Percentiles rank a stretch among this genome's conserved stretches.
phyloP scores from a whole-genome alignment of 2,888 invertebrate species.

The Cheilosia urbana region DNA sequence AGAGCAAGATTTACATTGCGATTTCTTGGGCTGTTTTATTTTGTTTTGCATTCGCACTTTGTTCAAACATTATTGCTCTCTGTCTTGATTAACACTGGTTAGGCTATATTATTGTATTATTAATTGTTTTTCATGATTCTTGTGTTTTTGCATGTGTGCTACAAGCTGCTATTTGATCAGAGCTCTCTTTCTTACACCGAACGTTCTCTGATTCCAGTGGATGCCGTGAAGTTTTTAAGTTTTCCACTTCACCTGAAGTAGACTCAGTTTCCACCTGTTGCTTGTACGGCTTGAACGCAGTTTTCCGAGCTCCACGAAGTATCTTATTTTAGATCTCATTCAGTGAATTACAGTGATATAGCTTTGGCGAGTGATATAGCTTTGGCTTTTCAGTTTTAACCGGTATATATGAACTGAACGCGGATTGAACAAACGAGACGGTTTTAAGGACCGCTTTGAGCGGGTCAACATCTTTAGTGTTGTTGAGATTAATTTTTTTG shows the following conservation, averaged over 20 bases:
- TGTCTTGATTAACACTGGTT: slow-evolving; percentile 59
- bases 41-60: slow-evolving; percentile 26
- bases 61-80: slow-evolving; percentile 50
- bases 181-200: slow-evolving; percentile 57
- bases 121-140: slow-evolving; percentile 53
- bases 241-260: slow-evolving; percentile 66
- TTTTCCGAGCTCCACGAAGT: slow-evolving; percentile 54
- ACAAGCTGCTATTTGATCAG: slow-evolving; percentile 20
- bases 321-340: slow-evolving; percentile 6
- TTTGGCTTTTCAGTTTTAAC: neutral
- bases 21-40: slow-evolving; percentile 39
- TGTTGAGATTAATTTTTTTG: slow-evolving; percentile 12
- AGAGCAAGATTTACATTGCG: slow-evolving; percentile 64
- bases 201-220: slow-evolving; percentile 40
- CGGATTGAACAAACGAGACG: slow-evolving; percentile 36
- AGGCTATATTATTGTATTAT: slow-evolving; percentile 59
- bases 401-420: slow-evolving; percentile 2
- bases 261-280: slow-evolving; percentile 73
- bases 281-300: slow-evolving; percentile 70
- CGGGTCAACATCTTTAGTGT: slow-evolving; percentile 49
- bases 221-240: slow-evolving; percentile 67
- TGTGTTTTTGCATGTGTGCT: slow-evolving; percentile 58
- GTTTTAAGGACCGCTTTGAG: slow-evolving; percentile 57
- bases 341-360: slow-evolving; percentile 3
- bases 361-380: neutral